Evolutionary conservation across 2,113 vertebrate genomes (phyloP).

Genomic region (Stercorarius parasiticus): DNA sequence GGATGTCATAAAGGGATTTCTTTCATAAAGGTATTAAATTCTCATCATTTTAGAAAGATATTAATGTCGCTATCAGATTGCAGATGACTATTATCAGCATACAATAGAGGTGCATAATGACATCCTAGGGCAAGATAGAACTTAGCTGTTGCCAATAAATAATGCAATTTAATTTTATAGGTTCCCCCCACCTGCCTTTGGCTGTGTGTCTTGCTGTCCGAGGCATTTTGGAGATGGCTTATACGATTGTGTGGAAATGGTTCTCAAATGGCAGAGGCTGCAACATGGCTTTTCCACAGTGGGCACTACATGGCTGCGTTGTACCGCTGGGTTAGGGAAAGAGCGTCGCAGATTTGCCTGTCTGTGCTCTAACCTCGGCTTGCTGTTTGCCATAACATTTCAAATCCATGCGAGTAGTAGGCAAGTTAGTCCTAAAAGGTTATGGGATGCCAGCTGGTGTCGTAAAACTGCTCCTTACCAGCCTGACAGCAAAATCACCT

Average conservation of each 20-base stretch:
- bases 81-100: not conserved
- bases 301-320: not conserved
- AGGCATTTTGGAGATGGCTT: not conserved
- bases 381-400: not conserved
- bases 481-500: not conserved
- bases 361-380: not conserved
- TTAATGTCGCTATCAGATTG: slow-evolving; percentile 39
- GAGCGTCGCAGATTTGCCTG: not conserved
- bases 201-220: not conserved
- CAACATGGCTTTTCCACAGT: not conserved
- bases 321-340: not conserved
- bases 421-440: not conserved
- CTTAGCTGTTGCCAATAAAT: slow-evolving; percentile 42
- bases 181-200: not conserved
- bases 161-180: slow-evolving; percentile 64
- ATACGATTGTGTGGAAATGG: not conserved
- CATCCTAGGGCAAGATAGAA: slow-evolving; percentile 55
- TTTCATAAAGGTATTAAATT: slow-evolving; percentile 20
- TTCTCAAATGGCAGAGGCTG: not conserved
- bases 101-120: slow-evolving; percentile 52
- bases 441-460: not conserved
- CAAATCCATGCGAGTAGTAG: not conserved
- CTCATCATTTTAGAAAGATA: not conserved
- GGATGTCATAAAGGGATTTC: not conserved
- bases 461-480: not conserved